These are phyloP conservation scores for Channa maculata DNA, from an alignment of 2,113 vertebrate species.

Conservation along the genomic window DNA sequence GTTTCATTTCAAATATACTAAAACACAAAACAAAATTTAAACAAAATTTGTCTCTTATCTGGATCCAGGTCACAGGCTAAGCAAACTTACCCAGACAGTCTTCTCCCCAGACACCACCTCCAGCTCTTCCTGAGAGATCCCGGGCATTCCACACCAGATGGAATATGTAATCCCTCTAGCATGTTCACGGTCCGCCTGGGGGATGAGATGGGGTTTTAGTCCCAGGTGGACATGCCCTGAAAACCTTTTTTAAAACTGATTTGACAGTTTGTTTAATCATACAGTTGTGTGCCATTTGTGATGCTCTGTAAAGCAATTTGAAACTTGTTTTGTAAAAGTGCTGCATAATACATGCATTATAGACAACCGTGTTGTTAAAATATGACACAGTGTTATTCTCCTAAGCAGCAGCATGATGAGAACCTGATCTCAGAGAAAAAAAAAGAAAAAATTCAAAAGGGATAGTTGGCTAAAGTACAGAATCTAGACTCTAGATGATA, in stretches of 20 bases:
- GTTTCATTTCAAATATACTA: no score
- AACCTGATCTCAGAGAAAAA: background rate
- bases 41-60: background rate
- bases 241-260: background rate
- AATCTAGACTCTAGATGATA: background rate
- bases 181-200: constrained; percentile 3
- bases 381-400: no score
- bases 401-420: no score
- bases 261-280: background rate
- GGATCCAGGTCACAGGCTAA: constrained; percentile 8
- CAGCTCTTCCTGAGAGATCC: constrained; percentile 4
- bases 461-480: constrained; percentile 16
- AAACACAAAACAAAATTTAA: background rate
- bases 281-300: background rate
- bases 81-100: background rate
- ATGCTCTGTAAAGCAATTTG: background rate
- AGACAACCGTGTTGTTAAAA: no score
- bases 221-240: background rate
- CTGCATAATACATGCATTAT: background rate
- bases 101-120: constrained; percentile 16
- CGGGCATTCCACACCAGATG: background rate
- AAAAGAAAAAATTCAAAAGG: background rate
- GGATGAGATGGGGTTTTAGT: background rate
- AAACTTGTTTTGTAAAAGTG: background rate
- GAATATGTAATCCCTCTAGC: constrained; percentile 1